A percentile compares a stretch with the other conserved stretches of the same genome.
phyloP scores from a whole-genome alignment of 2,888 invertebrate genomes.

The Rhopalosiphum nymphaeae region DNA sequence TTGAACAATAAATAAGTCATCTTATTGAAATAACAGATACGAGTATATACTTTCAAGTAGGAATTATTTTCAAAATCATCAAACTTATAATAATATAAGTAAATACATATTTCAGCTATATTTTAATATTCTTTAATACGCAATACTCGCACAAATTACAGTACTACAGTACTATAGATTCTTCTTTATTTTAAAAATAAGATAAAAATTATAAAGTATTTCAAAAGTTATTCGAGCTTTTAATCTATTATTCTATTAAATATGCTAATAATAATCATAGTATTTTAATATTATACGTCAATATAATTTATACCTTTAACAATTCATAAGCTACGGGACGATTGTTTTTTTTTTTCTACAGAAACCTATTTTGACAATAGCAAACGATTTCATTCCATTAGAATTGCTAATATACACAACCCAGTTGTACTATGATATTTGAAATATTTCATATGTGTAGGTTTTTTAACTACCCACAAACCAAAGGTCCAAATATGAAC shows the following conservation, averaged over 20 bases:
- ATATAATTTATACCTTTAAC: not conserved
- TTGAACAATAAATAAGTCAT: not conserved
- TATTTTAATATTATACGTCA: not conserved
- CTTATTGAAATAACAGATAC: not conserved
- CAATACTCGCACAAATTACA: not conserved
- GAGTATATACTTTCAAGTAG: not conserved
- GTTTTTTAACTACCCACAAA: slow-evolving; percentile 39
- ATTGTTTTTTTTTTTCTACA: not conserved
- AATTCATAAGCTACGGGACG: not conserved
- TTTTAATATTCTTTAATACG: not conserved
- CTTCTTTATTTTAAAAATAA: not conserved
- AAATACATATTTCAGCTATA: not conserved
- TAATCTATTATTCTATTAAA: not conserved
- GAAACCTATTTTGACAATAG: not conserved
- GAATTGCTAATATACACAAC: slow-evolving; percentile 28
- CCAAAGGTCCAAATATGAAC: slow-evolving; percentile 42
- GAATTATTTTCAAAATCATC: not conserved
- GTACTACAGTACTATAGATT: not conserved
- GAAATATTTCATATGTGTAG: not conserved
- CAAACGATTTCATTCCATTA: slow-evolving; percentile 27
- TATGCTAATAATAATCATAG: not conserved
- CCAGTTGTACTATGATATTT: not conserved
- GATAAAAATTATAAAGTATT: not conserved
- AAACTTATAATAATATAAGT: not conserved
- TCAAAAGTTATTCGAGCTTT: rapidly evolving